Base-by-base conservation (phyloP, 2,113 vertebrate genomes). In the Hippocampus comes region DNA sequence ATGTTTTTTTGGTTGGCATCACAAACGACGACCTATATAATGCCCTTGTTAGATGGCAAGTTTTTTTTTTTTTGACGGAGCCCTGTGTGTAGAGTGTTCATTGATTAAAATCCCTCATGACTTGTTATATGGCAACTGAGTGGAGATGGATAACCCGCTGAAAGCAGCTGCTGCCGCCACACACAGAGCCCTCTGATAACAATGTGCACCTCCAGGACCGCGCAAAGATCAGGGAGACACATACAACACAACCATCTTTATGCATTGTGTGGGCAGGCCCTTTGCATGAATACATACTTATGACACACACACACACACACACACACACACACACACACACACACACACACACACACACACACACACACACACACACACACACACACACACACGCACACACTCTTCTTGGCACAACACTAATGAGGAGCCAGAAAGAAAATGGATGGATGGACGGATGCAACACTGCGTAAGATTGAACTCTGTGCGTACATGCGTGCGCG, bases 41-140 rank as follows among this genome's bases (percentile, higher is more conserved):
- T 75, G 84, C 84, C 88, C 87, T 84, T 85, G 88, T 80, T 87
- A 86, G 77, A 85, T 56, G 59, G 70, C 82, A 74, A 73, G 82
- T 88, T 86, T 88, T 88, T 25, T 83, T 84, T 89, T 86, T 88
- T 88, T 83, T 83, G 84, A 86, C 59, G 67, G 79, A 84, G 79
- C 73, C 85, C 85, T 86, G 78, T 75, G 78, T 85, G 80, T 76
- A 80, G 86, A 83, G 78, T 71, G 77, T 80, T 87, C 85, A 79
- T 79, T 85, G 78, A 86, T 71, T 85, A 73, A 83, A 91, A 79
- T 90, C 90, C 90, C 91, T 78, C 61, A 80, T 87, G 91, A 86
- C 90, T 92, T 91, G 90, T 92, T 91, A 92, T 85, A 85, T 89
- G 89, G 89, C 81, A 84, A 86, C 90, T 84, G 82, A 82, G 83